Conservation (phyloP, 2,888 invertebrate genomes). For the Odontothrips loti region DNA sequence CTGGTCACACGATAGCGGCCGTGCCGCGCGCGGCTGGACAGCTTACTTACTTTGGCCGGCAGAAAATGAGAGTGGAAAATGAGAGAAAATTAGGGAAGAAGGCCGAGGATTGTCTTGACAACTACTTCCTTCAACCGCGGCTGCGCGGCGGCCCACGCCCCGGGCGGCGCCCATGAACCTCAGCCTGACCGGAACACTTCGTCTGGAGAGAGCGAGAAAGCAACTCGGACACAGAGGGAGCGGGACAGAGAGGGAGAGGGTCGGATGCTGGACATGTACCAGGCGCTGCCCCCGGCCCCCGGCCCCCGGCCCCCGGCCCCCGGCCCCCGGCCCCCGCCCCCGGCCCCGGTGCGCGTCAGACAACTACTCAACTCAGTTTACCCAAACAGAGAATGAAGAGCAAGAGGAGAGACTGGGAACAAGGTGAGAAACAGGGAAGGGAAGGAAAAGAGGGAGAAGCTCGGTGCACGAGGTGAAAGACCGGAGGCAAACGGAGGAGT, state of each 20-base stretch:
- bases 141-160: no score
- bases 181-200: background rate
- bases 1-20: no score
- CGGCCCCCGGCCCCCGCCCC: conserved; percentile 47
- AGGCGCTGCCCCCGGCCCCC: conserved; percentile 61
- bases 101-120: no score
- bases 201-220: background rate
- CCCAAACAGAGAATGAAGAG: background rate
- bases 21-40: no score
- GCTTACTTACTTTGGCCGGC: background rate
- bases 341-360: conserved; percentile 40
- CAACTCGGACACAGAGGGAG: background rate
- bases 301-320: conserved; percentile 46
- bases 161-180: background rate
- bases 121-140: no score
- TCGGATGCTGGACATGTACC: conserved; percentile 48
- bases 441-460: background rate
- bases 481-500: no score
- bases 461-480: no score
- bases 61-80: background rate
- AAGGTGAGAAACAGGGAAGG: background rate
- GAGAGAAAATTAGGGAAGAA: background rate
- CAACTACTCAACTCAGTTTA: conserved; percentile 37
- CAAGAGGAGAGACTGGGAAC: background rate
- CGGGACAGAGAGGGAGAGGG: conserved; percentile 28